Evolutionary conservation across 2,888 invertebrate species (phyloP).

Genomic region (Penaeus monodon): DNA sequence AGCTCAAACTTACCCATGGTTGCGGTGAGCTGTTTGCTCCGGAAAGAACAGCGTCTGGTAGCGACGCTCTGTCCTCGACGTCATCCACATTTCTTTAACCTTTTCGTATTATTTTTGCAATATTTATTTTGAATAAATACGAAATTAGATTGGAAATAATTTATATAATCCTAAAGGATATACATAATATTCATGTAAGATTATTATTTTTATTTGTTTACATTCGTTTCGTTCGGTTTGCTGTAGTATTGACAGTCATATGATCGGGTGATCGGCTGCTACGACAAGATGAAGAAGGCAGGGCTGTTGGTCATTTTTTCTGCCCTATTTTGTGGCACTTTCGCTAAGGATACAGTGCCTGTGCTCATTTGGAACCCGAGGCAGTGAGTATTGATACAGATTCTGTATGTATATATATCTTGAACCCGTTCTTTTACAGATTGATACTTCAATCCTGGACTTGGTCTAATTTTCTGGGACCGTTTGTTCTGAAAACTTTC

Average conservation of each 20-base stretch:
- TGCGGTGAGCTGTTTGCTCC: slow-evolving; percentile 26
- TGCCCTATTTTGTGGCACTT: slow-evolving; percentile 4
- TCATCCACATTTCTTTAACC: slow-evolving; percentile 5
- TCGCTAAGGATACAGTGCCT: slow-evolving; percentile 44
- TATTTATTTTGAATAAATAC: not conserved
- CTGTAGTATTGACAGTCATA: slow-evolving; percentile 49
- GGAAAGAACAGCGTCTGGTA: slow-evolving; percentile 37
- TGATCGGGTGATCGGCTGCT: slow-evolving; percentile 20
- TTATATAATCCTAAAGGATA: not conserved
- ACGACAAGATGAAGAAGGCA: not conserved
- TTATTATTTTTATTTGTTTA: not conserved
- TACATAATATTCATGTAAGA: not conserved
- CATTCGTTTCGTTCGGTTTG: slow-evolving; percentile 17
- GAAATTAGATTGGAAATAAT: not conserved
- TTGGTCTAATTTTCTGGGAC: no score
- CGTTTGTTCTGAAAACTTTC: no score
- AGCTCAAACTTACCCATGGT: slow-evolving; percentile 8
- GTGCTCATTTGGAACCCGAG: slow-evolving; percentile 47
- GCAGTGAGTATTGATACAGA: slow-evolving; percentile 32
- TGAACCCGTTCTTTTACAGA: not conserved
- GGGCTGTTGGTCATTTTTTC: not conserved
- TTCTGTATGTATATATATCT: not conserved
- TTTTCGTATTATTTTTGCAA: not conserved
- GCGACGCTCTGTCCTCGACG: not conserved
- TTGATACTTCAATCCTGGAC: no score